phyloP scores from a whole-genome alignment of 2,797 vertebrate genomes.

The Sebastes vulpes region DNA sequence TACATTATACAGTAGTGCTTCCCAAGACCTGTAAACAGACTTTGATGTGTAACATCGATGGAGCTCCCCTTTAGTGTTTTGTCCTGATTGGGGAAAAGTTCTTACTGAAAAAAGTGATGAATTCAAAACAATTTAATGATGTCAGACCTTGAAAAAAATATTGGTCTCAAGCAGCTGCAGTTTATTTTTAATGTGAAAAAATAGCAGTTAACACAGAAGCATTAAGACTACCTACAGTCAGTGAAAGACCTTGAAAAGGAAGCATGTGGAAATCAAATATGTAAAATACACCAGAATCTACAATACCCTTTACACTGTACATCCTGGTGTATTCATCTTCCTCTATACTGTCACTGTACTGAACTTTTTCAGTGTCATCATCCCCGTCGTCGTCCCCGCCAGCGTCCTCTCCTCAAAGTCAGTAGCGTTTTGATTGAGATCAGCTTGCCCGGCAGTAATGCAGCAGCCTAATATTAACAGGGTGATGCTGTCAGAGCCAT shows the following conservation, averaged over 20 bases:
- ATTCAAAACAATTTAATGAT: neutral
- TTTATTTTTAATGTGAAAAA: neutral
- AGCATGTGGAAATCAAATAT: neutral
- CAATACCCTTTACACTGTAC: neutral
- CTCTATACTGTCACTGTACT: neutral
- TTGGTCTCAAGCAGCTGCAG: neutral
- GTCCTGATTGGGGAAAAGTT: neutral
- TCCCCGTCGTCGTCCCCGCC: neutral
- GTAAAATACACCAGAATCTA: neutral
- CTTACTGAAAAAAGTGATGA: neutral
- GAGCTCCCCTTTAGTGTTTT: neutral
- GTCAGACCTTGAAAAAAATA: neutral
- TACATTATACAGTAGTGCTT: neutral
- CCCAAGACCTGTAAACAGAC: neutral
- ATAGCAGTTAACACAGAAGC: neutral
- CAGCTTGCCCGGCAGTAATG: conserved; percentile 6
- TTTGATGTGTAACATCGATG: neutral
- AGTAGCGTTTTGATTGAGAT: conserved; percentile 33
- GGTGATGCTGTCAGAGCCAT: conserved; percentile 50
- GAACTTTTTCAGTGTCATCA: neutral
- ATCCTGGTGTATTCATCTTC: neutral
- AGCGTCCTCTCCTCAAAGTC: conserved; percentile 36
- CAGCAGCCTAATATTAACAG: conserved; percentile 43
- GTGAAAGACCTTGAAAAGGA: neutral
- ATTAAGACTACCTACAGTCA: neutral